phyloP scores from a whole-genome alignment of 2,113 vertebrate species.

The Odobenus rosmarus region DNA sequence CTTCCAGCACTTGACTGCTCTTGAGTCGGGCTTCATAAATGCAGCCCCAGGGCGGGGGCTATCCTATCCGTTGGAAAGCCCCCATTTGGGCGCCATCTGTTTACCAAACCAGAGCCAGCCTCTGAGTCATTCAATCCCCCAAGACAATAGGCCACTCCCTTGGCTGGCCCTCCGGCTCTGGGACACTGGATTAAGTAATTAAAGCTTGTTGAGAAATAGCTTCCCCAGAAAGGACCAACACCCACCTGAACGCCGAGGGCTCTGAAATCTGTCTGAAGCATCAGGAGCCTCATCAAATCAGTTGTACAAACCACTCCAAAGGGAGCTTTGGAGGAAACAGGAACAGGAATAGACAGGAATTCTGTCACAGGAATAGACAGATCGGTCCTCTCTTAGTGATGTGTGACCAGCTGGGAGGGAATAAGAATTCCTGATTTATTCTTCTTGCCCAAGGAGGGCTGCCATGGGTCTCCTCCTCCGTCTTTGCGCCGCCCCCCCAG shows the following conservation, averaged over 20 bases:
- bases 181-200: neutral
- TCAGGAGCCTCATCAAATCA: neutral
- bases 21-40: neutral
- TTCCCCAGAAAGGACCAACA: neutral
- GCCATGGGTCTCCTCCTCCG: neutral
- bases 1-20: neutral
- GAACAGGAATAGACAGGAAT: no score
- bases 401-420: neutral
- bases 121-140: fast-evolving
- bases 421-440: neutral
- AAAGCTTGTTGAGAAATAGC: neutral
- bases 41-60: neutral
- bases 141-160: neutral
- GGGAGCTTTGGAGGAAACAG: no score
- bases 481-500: neutral
- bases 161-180: neutral
- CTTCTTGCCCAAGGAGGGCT: neutral
- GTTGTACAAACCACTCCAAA: neutral
- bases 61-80: neutral
- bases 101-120: neutral
- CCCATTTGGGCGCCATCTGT: no score
- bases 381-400: neutral
- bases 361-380: neutral
- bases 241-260: neutral
- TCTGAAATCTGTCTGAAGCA: neutral